Conservation (phyloP, 2,113 vertebrate genomes). For the Zosterops borbonicus region DNA sequence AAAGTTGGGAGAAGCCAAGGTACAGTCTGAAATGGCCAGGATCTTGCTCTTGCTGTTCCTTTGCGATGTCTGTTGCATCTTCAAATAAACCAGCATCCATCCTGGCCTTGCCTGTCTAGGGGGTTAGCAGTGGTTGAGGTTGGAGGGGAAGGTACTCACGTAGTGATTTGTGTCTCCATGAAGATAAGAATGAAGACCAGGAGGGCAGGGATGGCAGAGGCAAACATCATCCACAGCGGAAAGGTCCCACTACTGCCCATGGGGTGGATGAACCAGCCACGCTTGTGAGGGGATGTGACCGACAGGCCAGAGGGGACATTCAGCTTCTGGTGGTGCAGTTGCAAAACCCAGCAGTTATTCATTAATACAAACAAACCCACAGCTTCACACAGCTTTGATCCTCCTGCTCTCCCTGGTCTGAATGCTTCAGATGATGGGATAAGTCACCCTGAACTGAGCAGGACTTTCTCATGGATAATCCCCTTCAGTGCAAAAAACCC, state of each 20-base stretch:
- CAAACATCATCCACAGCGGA: slow-evolving; percentile 97
- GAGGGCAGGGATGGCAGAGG: slow-evolving; percentile 90
- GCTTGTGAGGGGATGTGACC: slow-evolving; percentile 91
- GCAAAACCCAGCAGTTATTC: slow-evolving; percentile 28
- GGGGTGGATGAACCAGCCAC: slow-evolving; percentile 95
- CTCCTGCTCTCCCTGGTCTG: not conserved
- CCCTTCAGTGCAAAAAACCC: not conserved
- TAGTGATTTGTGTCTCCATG: slow-evolving; percentile 99
- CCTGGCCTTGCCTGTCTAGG: not conserved
- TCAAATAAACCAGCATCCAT: not conserved
- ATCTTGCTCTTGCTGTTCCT: not conserved
- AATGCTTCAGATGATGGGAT: not conserved
- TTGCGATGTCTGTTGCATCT: not conserved
- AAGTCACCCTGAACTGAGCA: not conserved
- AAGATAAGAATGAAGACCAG: slow-evolving; percentile 98
- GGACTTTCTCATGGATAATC: not conserved
- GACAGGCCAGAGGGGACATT: slow-evolving; percentile 94
- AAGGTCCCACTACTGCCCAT: slow-evolving; percentile 90
- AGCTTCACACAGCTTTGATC: not conserved
- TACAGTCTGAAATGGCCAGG: not conserved
- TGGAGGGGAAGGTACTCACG: slow-evolving; percentile 76
- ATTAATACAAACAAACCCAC: not conserved
- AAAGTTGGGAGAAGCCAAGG: not conserved
- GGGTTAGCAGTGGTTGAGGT: not conserved
- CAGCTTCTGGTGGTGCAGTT: slow-evolving; percentile 82